phyloP scores from a whole-genome alignment of 2,888 invertebrate species.

The Timema podura region DNA sequence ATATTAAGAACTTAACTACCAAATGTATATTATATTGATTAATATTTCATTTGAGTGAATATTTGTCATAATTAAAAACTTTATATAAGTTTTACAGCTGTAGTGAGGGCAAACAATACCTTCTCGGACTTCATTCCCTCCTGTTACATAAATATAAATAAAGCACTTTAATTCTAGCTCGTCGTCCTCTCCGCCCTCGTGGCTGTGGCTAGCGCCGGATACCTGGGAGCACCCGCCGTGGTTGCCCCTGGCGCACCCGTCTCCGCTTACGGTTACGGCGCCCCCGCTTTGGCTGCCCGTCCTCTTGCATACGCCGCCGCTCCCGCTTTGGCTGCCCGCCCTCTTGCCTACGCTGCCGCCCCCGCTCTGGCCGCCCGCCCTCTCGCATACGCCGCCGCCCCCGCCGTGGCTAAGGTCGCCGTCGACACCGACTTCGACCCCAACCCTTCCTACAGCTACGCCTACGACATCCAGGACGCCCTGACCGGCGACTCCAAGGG shows the following conservation, averaged over 20 bases:
- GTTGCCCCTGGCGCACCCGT: background rate
- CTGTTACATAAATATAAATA: no score
- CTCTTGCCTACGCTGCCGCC: background rate
- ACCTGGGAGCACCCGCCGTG: no score
- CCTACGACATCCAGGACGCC: slow-evolving; percentile 29
- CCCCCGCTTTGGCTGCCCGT: slow-evolving; percentile 23
- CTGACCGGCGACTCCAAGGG: slow-evolving; percentile 30
- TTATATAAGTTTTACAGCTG: no score
- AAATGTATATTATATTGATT: no score
- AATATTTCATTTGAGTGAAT: no score
- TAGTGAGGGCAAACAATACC: no score
- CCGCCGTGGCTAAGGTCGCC: background rate
- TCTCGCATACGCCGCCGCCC: background rate
- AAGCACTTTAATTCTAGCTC: no score
- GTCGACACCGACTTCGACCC: slow-evolving; percentile 29
- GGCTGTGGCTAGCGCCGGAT: no score
- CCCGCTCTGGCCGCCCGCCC: background rate
- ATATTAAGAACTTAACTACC: no score
- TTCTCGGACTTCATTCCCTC: no score
- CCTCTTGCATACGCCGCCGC: slow-evolving; percentile 20
- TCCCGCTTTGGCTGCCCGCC: background rate
- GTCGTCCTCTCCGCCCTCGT: no score
- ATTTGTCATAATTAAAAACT: no score
- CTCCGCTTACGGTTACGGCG: slow-evolving; percentile 20
- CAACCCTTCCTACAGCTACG: slow-evolving; percentile 30